phyloP scores from a whole-genome alignment of 2,888 invertebrate genomes.

The Trichacis sp. region DNA sequence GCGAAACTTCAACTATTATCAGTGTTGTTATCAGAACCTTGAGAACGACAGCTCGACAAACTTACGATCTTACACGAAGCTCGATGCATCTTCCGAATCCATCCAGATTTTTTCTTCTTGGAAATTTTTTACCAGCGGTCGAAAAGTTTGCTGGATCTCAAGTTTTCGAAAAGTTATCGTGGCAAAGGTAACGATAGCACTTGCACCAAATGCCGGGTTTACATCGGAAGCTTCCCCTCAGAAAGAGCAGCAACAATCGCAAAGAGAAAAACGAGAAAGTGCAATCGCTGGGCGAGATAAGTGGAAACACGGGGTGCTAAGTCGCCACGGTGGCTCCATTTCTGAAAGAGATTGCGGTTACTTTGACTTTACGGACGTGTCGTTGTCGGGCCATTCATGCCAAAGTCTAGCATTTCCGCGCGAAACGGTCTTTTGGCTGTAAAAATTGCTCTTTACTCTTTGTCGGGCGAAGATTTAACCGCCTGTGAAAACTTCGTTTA shows the following conservation, averaged over 20 bases:
- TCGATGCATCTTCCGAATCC: slow-evolving; percentile 9
- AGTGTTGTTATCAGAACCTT: slow-evolving; percentile 48
- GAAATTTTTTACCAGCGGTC: slow-evolving; percentile 22
- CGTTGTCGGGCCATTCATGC: background rate
- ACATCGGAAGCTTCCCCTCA: background rate
- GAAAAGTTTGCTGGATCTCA: slow-evolving; percentile 28
- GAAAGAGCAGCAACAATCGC: background rate
- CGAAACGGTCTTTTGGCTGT: no score
- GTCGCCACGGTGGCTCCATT: background rate
- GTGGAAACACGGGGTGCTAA: background rate
- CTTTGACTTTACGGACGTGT: no score
- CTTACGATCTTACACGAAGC: slow-evolving; percentile 28
- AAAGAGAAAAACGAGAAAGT: background rate
- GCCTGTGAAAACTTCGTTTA: no score
- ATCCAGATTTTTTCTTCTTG: slow-evolving; percentile 19
- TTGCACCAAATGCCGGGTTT: background rate
- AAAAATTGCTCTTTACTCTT: no score
- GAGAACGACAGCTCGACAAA: slow-evolving; percentile 32
- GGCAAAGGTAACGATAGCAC: background rate
- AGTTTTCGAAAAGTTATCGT: slow-evolving; percentile 18
- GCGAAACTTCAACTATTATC: slow-evolving; percentile 54
- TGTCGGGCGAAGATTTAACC: no score
- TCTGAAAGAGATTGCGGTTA: background rate
- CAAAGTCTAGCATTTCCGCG: background rate
- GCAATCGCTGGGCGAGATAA: background rate